Percentiles rank a stretch among this genome's conserved stretches.
Conservation (phyloP, 92 coral and sea anemone species). For the Metridium senile region DNA sequence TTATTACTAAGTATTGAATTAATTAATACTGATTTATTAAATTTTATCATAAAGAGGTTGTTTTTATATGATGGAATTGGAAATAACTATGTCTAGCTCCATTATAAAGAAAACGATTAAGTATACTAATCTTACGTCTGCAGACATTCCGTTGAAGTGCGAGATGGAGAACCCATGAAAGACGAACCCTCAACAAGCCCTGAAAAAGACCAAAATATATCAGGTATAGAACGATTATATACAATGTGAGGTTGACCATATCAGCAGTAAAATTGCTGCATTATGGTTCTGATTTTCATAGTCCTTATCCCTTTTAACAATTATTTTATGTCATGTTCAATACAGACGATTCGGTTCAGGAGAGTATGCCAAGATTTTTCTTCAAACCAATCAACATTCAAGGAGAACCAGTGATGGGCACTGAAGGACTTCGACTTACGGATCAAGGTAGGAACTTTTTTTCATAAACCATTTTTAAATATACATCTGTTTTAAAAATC, state of each 20-base stretch:
- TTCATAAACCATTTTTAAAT: too few relatives aligned
- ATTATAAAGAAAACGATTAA: not conserved
- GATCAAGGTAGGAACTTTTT: constrained; percentile 62
- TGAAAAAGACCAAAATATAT: constrained; percentile 14
- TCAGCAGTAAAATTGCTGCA: too few relatives aligned
- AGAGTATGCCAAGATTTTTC: constrained; percentile 52
- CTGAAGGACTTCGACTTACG: constrained; percentile 60
- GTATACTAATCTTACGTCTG: not conserved
- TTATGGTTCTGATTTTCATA: not conserved
- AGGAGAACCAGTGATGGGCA: constrained; percentile 68
- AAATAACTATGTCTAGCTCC: too few relatives aligned
- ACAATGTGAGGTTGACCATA: too few relatives aligned
- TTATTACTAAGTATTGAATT: too few relatives aligned
- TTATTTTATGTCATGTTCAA: too few relatives aligned
- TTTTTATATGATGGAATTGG: too few relatives aligned
- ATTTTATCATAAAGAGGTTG: too few relatives aligned
- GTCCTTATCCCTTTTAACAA: too few relatives aligned
- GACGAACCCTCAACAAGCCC: constrained; percentile 7
- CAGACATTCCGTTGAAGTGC: constrained; percentile 61
- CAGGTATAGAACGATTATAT: too few relatives aligned
- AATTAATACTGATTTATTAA: too few relatives aligned
- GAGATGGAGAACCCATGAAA: constrained; percentile 37
- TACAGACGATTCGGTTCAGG: constrained; percentile 26
- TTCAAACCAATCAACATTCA: constrained; percentile 66
- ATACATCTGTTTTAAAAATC: too few relatives aligned